Evolutionary conservation across 2,888 invertebrate species (phyloP), one percentile per base, ranked within the genome.

Genomic region (Sialis lutaria): DNA sequence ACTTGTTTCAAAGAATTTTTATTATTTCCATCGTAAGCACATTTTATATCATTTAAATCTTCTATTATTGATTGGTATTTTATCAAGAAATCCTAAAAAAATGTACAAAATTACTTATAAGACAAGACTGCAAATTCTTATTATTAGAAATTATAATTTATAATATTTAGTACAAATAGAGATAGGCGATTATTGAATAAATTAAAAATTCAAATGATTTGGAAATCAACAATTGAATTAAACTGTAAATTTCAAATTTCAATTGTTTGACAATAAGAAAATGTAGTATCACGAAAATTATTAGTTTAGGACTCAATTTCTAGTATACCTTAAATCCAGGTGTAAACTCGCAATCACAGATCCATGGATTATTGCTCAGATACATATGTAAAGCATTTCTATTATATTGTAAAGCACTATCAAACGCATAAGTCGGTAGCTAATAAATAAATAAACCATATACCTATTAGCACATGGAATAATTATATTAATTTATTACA

Each of bases 341-440:
- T 5, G 82, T 80, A 61, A 82, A 87, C 52, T 75, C 74, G 54
- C 89, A 89, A 56, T 86, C 83, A 58, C 89, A 89, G 31, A 76
- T 69, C 86, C 87, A 89, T 0, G 87, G 84, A 64, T 89, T 89
- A 51, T 73, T 69, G 1, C 85, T 83, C 1, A 88, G 67, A 56
- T 73, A 75, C 33, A 88, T 65, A 48, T 78, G 69, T 56, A 77
- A 77, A 37, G 79, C 81, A 54, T 80, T 77, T 40, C 70, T 68
- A 60, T 86, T 88, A 44, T 74, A 75, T 55, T 80, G 74, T 31
- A 89, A 70, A 1, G 82, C 84, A 58, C 86, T 82, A 56, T 86
- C 85, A 51, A 89, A 65, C 0, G 82, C 85, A 60, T 86, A 86
- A 0, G 83, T 79, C 6, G 86, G 88, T 42, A 87, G 65, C 85